Conservation (phyloP, 2,888 invertebrate genomes). For the Nomada lathburiana region DNA sequence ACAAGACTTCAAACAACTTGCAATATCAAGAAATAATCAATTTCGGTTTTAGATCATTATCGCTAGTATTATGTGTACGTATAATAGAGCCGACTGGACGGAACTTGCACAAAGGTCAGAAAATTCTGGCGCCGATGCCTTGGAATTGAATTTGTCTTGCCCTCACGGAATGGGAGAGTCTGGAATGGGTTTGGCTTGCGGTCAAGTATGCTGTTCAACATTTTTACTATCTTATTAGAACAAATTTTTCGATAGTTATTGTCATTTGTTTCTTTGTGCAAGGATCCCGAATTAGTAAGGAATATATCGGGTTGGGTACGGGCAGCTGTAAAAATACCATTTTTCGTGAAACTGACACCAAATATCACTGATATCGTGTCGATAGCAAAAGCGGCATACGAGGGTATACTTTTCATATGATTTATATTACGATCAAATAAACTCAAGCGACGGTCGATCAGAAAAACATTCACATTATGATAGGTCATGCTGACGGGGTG, state of each 20-base stretch:
- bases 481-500: slow-evolving; percentile 96
- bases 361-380: slow-evolving; percentile 97
- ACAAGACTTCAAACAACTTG: slow-evolving; percentile 75
- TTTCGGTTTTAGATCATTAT: slow-evolving; percentile 90
- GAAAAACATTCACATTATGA: not conserved
- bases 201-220: slow-evolving; percentile 88
- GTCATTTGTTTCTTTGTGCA: not conserved
- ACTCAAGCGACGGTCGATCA: not conserved
- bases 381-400: slow-evolving; percentile 95
- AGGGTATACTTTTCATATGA: slow-evolving; percentile 86
- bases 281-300: slow-evolving; percentile 94
- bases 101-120: slow-evolving; percentile 91
- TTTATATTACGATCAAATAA: not conserved
- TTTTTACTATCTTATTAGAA: not conserved
- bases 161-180: slow-evolving; percentile 99
- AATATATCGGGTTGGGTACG: slow-evolving; percentile 97
- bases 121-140: slow-evolving; percentile 95
- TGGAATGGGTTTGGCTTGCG: slow-evolving; percentile 99
- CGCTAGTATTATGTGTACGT: slow-evolving; percentile 98
- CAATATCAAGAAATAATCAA: not conserved
- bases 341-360: slow-evolving; percentile 98
- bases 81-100: slow-evolving; percentile 94
- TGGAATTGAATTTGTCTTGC: slow-evolving; percentile 98
- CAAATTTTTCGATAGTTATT: not conserved
- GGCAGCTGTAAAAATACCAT: slow-evolving; percentile 94